Evolutionary conservation across 2,797 vertebrate genomes (phyloP), one percentile per base, ranked within the genome.

Genomic region (Rhodeus uyekii): DNA sequence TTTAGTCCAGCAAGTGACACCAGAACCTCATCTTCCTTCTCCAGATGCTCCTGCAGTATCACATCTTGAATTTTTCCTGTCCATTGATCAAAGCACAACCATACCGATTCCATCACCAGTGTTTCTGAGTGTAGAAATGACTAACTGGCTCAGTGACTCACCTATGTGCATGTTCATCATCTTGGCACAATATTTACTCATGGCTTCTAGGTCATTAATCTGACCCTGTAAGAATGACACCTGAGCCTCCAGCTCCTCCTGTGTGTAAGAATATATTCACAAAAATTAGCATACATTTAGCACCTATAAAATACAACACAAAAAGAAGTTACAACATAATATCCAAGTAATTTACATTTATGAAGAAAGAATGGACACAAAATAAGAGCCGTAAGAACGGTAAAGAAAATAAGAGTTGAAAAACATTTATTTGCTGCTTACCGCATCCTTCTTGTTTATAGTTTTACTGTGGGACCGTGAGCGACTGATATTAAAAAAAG

Each of bases 161-260:
- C 98, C 96, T 77, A 99, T 97, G 90, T 99, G 98, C 1, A 91
- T 88, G 86, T 97, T 98, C 98, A 99, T 99, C 95, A 96, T 98
- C 90, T 96, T 98, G 12, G 97, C 96, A 78, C 98, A 99, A 86
- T 97, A 99, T 91, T 99, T 99, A 94, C 97, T 98, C 98, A 99
- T 99, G 81, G 98, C 97, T 87, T 98, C 98, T 85, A 99, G 93
- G 91, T 99, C 97, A 0, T 99, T 99, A 87, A 99, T 94, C 87
- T 99, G 98, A 80, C 98, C 98, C 91, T 99, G 98, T 27, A 99
- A 95, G 90, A 98, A 98, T 8, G 98, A 99, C 79, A 99, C 95
- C 75, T 99, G 98, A 27, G 94, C 95, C 87, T 99, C 98, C 89
- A 99, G 87, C 90, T 99, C 98, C 83, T 98, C 98, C 82, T 99